phyloP scores from a whole-genome alignment of 2,113 vertebrate genomes.

The Rissa tridactyla region DNA sequence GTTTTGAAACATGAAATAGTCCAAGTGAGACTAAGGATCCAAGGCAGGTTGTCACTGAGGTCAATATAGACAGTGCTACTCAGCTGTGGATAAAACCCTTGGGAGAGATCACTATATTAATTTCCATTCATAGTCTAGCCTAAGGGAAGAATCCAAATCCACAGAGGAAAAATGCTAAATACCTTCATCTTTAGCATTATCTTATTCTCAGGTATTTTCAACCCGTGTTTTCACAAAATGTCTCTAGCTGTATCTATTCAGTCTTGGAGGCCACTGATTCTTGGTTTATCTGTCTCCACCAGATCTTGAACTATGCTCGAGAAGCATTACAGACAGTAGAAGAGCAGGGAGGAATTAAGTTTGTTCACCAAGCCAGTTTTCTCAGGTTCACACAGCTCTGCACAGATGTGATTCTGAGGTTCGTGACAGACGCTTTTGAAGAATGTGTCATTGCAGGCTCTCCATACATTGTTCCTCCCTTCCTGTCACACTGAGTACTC shows the following conservation, averaged over 20 bases:
- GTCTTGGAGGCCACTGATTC: neutral
- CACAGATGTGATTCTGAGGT: neutral
- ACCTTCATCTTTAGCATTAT: neutral
- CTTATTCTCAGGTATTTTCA: neutral
- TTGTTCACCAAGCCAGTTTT: neutral
- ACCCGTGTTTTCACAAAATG: neutral
- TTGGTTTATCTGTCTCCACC: neutral
- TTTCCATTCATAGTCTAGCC: neutral
- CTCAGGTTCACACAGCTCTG: neutral
- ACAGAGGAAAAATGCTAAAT: neutral
- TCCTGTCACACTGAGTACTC: slow-evolving; percentile 39
- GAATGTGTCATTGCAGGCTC: neutral
- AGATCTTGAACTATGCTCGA: neutral
- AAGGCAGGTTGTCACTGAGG: neutral
- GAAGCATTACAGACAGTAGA: neutral
- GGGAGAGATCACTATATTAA: neutral
- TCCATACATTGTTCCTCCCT: neutral
- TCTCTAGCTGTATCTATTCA: neutral
- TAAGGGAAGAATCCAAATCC: neutral
- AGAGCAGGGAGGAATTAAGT: neutral
- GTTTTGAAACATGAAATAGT: neutral
- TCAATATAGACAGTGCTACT: neutral
- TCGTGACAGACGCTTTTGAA: slow-evolving; percentile 23
- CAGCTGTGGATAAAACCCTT: neutral
- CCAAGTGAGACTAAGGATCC: neutral